Base-by-base conservation (phyloP, 2,888 invertebrate species). In the Andrena fulva region DNA sequence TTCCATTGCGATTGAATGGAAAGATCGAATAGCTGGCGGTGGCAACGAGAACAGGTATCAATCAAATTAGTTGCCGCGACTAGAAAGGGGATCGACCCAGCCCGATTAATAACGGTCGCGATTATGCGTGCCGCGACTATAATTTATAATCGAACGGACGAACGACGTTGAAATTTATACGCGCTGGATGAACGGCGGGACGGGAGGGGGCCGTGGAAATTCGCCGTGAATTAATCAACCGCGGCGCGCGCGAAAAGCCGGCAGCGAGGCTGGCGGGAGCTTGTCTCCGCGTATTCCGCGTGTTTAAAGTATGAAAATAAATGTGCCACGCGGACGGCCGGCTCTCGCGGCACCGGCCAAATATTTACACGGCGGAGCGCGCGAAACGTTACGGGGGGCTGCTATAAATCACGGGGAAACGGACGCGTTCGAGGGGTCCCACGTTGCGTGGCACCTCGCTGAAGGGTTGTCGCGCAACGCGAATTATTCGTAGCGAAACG, bases 251-350 rank as follows among this genome's bases (percentile, higher is more conserved):
- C 63, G 24, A 63, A 63, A 63, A 42, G 63, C 42, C 42, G 42
- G 42, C 42, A 42, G 12, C 27, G 4, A 59, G 27, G 7, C 31
- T 42, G 42, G n/a, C 2, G 60, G 60, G 16, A 35, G 35, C 63
- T 42, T 42, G 42, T 42, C 63, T 16, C 42, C 35, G 20, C 68
- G 56, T 68, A 68, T 68, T 56, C 56, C 56, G 56, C 68, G 62
- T 56, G 66, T 35, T 33, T 35, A 54, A 54, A 68, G 68, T 68
- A 33, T 56, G 54, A 24, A 56, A 68, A 68, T 68, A 68, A 68
- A 68, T 68, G 56, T 56, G 35, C 54, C 54, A 50, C 33, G 56
- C 33, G 50, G 52, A 31, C 16, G 52, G 67, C 7, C 20, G 64
- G 64, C 16, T 33, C 20, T n/a, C 20, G 27, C 50, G 67, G 24